phyloP scores from a whole-genome alignment of 1,140 invertebrate species.

The Portunus trituberculatus region DNA sequence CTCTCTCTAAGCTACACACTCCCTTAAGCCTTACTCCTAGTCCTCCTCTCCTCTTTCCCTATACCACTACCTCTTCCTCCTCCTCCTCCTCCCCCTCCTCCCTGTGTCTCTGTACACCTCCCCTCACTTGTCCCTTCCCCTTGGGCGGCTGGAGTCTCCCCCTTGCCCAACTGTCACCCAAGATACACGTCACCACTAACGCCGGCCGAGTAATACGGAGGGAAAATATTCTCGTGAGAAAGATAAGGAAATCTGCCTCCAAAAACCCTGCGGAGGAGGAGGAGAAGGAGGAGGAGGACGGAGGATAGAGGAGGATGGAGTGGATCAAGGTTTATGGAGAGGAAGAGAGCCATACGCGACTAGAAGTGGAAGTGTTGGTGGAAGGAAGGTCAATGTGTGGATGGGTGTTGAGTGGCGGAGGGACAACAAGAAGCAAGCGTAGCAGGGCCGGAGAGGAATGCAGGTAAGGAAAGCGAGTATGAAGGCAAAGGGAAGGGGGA shows the following conservation, averaged over 20 bases:
- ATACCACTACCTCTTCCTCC: background rate
- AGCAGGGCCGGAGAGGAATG: too few relatives aligned
- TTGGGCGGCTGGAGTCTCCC: background rate
- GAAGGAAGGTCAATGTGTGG: too few relatives aligned
- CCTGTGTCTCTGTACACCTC: background rate
- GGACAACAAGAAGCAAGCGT: too few relatives aligned
- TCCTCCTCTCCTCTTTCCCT: background rate
- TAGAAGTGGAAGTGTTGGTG: too few relatives aligned
- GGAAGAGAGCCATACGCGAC: too few relatives aligned
- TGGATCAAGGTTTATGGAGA: background rate
- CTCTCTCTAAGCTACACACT: background rate
- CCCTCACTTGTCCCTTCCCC: background rate
- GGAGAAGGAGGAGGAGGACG: background rate
- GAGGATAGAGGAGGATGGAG: background rate
- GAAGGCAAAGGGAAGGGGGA: too few relatives aligned
- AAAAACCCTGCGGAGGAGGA: background rate
- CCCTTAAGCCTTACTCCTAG: too few relatives aligned
- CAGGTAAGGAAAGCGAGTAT: too few relatives aligned
- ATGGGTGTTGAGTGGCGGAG: too few relatives aligned
- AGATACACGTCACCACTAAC: slow-evolving; percentile 24
- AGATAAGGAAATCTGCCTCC: background rate
- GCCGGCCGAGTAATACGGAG: background rate
- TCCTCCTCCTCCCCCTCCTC: slow-evolving; percentile 17
- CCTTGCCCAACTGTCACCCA: background rate
- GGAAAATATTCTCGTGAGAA: background rate